Evolutionary conservation across 2,888 invertebrate species (phyloP), one percentile per base, ranked within the genome.

Genomic region (Gymnosoma rotundatum): DNA sequence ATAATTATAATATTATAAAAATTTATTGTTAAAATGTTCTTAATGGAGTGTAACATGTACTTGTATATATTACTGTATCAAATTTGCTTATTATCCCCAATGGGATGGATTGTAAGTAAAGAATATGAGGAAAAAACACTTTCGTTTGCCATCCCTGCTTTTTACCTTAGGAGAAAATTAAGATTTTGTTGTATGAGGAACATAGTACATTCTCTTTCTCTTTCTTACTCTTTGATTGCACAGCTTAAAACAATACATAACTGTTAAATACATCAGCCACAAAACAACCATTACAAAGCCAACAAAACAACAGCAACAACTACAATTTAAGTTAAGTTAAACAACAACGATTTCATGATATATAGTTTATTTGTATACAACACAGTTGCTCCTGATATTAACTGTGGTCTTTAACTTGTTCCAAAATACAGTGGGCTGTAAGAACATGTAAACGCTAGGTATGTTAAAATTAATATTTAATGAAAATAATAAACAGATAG

Each of bases 231-330:
- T 58, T 32, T 16, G 32, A 6, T 32, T 7, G 16, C 8, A 66
- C 5, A 36, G 18, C 18, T 48, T 16, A 18, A 18, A 32, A 52
- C 12, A 66, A 66, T 20, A 66, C 16, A 32, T 56, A 56, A 69
- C 69, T 56, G 54, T 56, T 69, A 56, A 69, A 16, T 69, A 21
- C 38, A 36, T 12, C 12, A 16, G 42, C 64, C 56, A 73, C 64
- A 73, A 67, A 63, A 61, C 69, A 61, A 36, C 25, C 61, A 69
- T 66, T 67, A 18, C 20, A 81, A 81, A 52, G 21, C 32, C 69
- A 42, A 61, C 48, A 48, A 48, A 70, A 25, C 20, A n/a, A 52
- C 50, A 73, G 16, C 36, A 63, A 42, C 58, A 66, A 58, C 21
- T 50, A 52, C 16, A 63, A 63, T 45, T 52, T 18, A 67, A 69